Base-by-base conservation (phyloP, 2,888 invertebrate genomes). In the Fragum fragum region DNA sequence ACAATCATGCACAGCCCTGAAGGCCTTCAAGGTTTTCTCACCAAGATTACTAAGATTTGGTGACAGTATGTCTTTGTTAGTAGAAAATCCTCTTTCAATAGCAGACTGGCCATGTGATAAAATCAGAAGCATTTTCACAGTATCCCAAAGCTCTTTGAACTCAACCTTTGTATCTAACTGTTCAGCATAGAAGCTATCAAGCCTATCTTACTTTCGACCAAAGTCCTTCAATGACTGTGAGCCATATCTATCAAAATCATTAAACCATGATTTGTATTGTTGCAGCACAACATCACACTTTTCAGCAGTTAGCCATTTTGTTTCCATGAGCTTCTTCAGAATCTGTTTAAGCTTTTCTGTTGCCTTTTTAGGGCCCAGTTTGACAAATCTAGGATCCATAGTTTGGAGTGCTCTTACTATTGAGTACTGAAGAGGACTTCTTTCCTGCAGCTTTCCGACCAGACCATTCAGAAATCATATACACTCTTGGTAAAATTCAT, bases 21-120 rank as follows among this genome's bases (percentile, higher is more conserved):
- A 55, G 9, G 71, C 70, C 14, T 23, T n/a, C 16, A 70, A 47
- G 3, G 21, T 26, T 52, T 47, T 6, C 29, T 70, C 47, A 18
- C 52, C 70, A 18, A 70, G 26, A n/a, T n/a, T n/a, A n/a, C n/a
- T n/a, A n/a, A n/a, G n/a, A 18, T 23, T 70, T 52, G 47, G 16
- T 26, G 29, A 11, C 21, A 71, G 72, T 26, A 57, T 36, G n/a
- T 73, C 57, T 39, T 73, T 73, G 59, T 73, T 73, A 5, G 59
- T 73, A 11, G 72, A 73, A 59, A 73, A 73, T 1, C 59, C 72
- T 23, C 72, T 57, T 39, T 59, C 72, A 18, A 59, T 57, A 21
- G 72, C 59, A 36, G 72, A 73, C 59, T 73, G 57, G 6, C 72
- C 72, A 73, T 73, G 72, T 7, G 59, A 73, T 18, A 59, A 29